A percentile compares a stretch with the other conserved stretches of the same genome.
Conservation (phyloP, 2,888 invertebrate genomes). For the Eupithecia centaureata region DNA sequence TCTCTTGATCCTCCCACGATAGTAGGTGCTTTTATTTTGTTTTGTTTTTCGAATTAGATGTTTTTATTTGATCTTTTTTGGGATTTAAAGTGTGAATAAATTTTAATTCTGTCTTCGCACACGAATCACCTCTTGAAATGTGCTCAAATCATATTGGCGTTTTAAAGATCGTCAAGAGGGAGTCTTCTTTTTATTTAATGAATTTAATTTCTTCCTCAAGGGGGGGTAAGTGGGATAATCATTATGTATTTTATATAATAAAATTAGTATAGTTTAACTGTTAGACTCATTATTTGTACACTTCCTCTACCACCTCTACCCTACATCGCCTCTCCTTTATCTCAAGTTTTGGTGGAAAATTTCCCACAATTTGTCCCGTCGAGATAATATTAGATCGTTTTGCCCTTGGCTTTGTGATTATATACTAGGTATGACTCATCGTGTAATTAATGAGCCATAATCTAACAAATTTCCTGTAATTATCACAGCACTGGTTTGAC, state of each 20-base stretch:
- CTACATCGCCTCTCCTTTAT: too few species aligned
- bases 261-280: too few species aligned
- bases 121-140: background rate
- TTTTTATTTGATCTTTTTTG: background rate
- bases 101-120: background rate
- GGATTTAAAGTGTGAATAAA: background rate
- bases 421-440: slow-evolving; percentile 40
- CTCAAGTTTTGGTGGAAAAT: background rate
- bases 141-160: background rate
- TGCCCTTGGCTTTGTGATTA: slow-evolving; percentile 34
- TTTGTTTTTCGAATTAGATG: slow-evolving; percentile 67
- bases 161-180: too few species aligned
- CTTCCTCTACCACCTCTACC: too few species aligned
- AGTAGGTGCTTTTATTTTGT: slow-evolving; percentile 49
- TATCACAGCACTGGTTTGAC: slow-evolving; percentile 3
- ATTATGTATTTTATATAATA: too few species aligned
- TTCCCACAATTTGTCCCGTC: slow-evolving; percentile 32
- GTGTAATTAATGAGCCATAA: slow-evolving; percentile 42
- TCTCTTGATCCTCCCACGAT: slow-evolving; percentile 57
- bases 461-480: slow-evolving; percentile 43
- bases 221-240: too few species aligned
- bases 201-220: too few species aligned
- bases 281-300: too few species aligned
- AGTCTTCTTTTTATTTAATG: too few species aligned
- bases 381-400: slow-evolving; percentile 27